These are phyloP conservation scores for Paramacrobiotus metropolitanus DNA, from an alignment of 1,140 invertebrate genomes.

Conservation along the genomic window DNA sequence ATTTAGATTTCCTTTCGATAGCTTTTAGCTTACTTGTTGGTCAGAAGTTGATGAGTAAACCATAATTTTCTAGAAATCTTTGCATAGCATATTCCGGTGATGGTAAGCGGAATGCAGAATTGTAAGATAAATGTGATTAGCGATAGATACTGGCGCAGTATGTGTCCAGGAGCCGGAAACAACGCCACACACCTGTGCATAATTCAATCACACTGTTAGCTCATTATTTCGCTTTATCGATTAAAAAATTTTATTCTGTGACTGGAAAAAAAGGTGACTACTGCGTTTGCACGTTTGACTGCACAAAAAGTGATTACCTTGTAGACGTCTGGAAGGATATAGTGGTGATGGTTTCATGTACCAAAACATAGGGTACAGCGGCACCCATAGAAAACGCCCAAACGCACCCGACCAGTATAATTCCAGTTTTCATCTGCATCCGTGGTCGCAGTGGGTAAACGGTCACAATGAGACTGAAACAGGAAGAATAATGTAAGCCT, in stretches of 20 bases:
- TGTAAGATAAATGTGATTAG: slow-evolving; percentile 26
- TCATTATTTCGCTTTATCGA: slow-evolving; percentile 5
- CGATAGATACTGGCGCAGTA: slow-evolving; percentile 23
- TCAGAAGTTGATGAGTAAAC: slow-evolving; percentile 9
- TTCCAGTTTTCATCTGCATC: slow-evolving; percentile 20
- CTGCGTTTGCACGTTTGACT: too few species aligned
- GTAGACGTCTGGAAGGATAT: slow-evolving; percentile 12
- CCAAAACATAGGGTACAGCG: slow-evolving; percentile 28
- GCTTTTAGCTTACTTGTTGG: neutral
- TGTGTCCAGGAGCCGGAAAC: slow-evolving; percentile 18
- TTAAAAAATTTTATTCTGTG: too few species aligned
- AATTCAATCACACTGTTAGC: slow-evolving; percentile 6
- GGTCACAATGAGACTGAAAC: slow-evolving; percentile 19
- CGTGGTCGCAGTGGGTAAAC: slow-evolving; percentile 25
- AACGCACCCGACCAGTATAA: slow-evolving; percentile 22
- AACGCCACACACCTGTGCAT: slow-evolving; percentile 18
- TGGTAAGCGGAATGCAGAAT: slow-evolving; percentile 27
- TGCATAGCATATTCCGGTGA: slow-evolving; percentile 25
- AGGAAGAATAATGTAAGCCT: neutral
- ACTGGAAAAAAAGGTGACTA: too few species aligned
- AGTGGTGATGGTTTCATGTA: slow-evolving; percentile 17
- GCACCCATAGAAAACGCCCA: slow-evolving; percentile 26
- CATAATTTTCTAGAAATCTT: slow-evolving; percentile 23
- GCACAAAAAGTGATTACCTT: too few species aligned
- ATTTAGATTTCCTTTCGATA: too few species aligned